These are phyloP conservation scores for Brachionus angularis DNA, from an alignment of 1,140 invertebrate species.

Conservation along the genomic window DNA sequence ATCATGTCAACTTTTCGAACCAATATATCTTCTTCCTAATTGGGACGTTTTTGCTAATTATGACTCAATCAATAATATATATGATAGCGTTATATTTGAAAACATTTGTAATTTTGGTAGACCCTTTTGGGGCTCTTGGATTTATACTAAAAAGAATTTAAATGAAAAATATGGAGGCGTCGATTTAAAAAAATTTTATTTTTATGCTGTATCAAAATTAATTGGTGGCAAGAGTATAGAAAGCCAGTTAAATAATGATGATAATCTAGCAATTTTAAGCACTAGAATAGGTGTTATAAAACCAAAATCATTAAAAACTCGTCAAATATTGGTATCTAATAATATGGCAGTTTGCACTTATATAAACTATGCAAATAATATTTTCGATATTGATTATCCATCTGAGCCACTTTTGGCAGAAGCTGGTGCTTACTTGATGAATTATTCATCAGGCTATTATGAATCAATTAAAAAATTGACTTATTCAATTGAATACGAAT, in stretches of 20 bases:
- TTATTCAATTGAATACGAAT: neutral
- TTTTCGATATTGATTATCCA: constrained; percentile 23
- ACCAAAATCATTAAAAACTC: neutral
- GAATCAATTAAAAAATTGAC: neutral
- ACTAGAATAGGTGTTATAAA: neutral
- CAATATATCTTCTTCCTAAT: constrained; percentile 23
- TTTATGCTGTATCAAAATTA: neutral
- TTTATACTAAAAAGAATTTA: constrained; percentile 15
- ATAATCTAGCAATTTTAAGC: constrained; percentile 3
- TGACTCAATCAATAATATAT: neutral
- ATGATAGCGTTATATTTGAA: neutral
- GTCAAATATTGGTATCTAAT: constrained; percentile 2
- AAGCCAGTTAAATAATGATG: neutral
- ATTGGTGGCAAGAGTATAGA: neutral
- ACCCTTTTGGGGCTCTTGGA: constrained; percentile 7
- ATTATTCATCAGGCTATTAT: neutral
- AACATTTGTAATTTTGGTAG: constrained; percentile 5
- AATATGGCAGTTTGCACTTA: constrained; percentile 13
- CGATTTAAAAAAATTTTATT: neutral
- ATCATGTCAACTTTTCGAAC: neutral
- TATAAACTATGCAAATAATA: neutral
- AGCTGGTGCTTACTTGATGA: constrained; percentile 5
- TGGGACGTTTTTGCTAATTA: neutral
- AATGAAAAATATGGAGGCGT: neutral
- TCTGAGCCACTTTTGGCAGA: constrained; percentile 18